Base-by-base conservation (phyloP, 2,888 invertebrate species). In the Drosophila incognita region DNA sequence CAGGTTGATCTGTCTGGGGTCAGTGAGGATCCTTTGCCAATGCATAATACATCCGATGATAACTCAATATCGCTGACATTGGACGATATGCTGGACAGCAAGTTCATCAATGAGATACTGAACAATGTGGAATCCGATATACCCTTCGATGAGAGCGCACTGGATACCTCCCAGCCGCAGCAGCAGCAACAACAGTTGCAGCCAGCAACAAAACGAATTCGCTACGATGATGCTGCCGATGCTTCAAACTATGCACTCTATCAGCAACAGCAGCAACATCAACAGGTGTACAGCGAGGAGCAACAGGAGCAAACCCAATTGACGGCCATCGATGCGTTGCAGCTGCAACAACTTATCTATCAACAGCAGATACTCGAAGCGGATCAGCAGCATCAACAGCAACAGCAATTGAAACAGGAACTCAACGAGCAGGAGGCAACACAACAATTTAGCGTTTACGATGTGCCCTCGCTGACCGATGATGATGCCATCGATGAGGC, bases 61-160 rank as follows among this genome's bases (percentile, higher is more conserved):
- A 92, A 91, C 75, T 92, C 92, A 27, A 91, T 92, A 75, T 89
- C 87, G 6, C 73, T 92, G 29, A 92, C 89, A 1, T 81, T 93
- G 36, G 92, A 92, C 36, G 93, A 93, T 51, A 89, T 91, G 83
- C 83, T 93, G 29, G 92, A 92, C 74, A 92, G 91, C 66, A 92
- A 92, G 81, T 87, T 92, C 36, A 91, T 92, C 29, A 92, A 92
- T 40, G 93, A 92, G 65, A 92, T 92, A 4, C 69, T 92, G 6
- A 93, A 90, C 65, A 91, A 90, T 0, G 81, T 87, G 4, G 91
- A 90, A 59, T 73, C 90, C 3, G 91, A 90, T 31, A 85, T 90
- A 51, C 88, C 88, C 40, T 91, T 92, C 54, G 92, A 92, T 66
- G 92, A 92, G 62, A 92, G 89, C 74, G 92, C 85, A 2, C 56